Evolutionary conservation across 2,113 vertebrate species (phyloP).

Genomic region (Mugil cephalus): DNA sequence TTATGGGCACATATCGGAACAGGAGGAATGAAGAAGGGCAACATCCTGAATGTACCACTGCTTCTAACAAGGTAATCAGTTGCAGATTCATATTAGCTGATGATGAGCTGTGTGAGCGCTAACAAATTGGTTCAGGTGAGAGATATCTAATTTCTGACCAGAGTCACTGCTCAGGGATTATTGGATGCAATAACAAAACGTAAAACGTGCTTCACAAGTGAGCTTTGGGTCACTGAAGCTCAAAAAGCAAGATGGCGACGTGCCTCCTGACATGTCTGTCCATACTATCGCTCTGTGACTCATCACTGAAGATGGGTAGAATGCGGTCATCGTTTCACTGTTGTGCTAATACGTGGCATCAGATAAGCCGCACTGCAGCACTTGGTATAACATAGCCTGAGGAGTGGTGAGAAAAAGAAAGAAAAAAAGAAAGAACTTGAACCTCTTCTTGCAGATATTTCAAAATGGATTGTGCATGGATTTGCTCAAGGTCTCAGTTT

Average conservation of each 20-base stretch:
- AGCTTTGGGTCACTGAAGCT: not conserved
- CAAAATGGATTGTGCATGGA: constrained; percentile 14
- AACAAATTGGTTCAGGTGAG: too few species aligned
- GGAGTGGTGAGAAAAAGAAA: not conserved
- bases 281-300: not conserved
- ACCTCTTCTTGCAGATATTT: constrained; percentile 44
- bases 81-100: constrained; percentile 2
- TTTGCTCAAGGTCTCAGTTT: constrained; percentile 52
- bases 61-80: not conserved
- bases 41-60: not conserved
- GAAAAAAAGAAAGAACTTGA: constrained; percentile 7
- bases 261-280: not conserved
- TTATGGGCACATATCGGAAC: too few species aligned
- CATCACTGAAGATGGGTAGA: not conserved
- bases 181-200: not conserved
- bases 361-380: constrained; percentile 51
- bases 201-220: not conserved
- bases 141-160: not conserved
- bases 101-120: not conserved
- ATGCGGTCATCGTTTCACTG: not conserved
- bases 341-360: not conserved
- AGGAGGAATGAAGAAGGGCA: too few species aligned
- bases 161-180: not conserved
- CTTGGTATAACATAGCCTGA: constrained; percentile 25
- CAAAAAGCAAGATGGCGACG: not conserved